phyloP scores from a whole-genome alignment of 2,888 invertebrate genomes.

The Drosophila conformis region DNA sequence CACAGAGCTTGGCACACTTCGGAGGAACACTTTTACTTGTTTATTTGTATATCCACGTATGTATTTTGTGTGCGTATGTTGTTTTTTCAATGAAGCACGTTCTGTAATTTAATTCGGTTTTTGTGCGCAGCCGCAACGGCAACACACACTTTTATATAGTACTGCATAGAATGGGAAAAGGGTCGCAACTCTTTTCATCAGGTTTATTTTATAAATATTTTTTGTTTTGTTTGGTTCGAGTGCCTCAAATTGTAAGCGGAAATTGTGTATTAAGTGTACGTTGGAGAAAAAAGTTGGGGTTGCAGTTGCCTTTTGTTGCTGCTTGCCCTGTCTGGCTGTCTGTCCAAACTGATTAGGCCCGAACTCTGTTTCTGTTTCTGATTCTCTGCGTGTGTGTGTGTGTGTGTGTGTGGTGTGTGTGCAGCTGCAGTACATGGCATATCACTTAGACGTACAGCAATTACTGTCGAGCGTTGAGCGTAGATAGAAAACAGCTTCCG shows the following conservation, averaged over 20 bases:
- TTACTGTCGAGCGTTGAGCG: conserved; percentile 47
- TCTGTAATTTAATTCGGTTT: conserved; percentile 77
- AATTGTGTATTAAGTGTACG: conserved; percentile 77
- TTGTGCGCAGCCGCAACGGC: conserved; percentile 73
- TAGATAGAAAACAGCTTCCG: conserved; percentile 63
- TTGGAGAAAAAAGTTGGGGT: conserved; percentile 23
- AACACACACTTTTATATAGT: conserved; percentile 6
- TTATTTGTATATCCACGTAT: conserved; percentile 32
- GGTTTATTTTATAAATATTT: conserved; percentile 52
- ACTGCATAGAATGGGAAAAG: conserved; percentile 24
- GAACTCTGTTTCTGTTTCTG: conserved; percentile 20
- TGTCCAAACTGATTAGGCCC: conserved; percentile 42
- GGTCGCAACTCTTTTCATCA: conserved; percentile 58
- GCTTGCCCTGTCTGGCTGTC: conserved; percentile 17
- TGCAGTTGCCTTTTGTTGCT: conserved; percentile 17
- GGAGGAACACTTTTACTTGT: conserved; percentile 25
- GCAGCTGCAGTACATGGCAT: conserved; percentile 66
- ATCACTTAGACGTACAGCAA: conserved; percentile 74
- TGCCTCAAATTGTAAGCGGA: conserved; percentile 72
- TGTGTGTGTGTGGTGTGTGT: conserved; percentile 3
- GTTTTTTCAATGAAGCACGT: conserved; percentile 59
- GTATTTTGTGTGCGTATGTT: conserved; percentile 2
- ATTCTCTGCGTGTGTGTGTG: conserved; percentile 3
- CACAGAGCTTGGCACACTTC: background rate
- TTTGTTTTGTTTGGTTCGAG: conserved; percentile 47